Evolutionary conservation across 2,797 vertebrate species (phyloP).

Genomic region (Channallabes apus): DNA sequence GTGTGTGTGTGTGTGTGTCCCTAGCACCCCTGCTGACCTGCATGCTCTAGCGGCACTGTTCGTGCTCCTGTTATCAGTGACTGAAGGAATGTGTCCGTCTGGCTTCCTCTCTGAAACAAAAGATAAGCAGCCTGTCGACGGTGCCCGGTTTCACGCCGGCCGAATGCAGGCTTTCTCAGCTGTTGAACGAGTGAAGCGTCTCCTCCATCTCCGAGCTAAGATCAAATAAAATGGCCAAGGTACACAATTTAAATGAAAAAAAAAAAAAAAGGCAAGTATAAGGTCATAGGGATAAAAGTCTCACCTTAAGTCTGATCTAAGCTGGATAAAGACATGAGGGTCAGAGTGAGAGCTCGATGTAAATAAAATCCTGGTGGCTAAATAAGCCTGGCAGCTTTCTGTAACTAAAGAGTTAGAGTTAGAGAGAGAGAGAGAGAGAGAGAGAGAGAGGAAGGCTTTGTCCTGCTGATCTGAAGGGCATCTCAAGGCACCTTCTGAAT

Average conservation of each 20-base stretch:
- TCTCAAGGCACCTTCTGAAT: constrained; percentile 9
- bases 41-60: constrained; percentile 14
- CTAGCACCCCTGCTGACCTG: constrained; percentile 8
- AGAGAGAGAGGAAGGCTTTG: constrained; percentile 10
- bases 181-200: constrained; percentile 6
- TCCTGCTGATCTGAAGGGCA: constrained; percentile 35
- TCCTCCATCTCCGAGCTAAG: neutral
- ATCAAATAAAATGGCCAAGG: neutral
- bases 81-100: constrained; percentile 41
- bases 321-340: neutral
- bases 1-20: neutral
- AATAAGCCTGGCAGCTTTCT: neutral
- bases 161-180: constrained; percentile 8
- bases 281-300: constrained; percentile 12
- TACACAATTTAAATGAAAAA: constrained; percentile 4
- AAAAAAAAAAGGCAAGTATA: neutral
- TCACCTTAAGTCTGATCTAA: constrained; percentile 8
- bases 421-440: constrained; percentile 17
- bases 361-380: constrained; percentile 3
- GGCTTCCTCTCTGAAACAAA: constrained; percentile 38
- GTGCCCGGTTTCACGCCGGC: constrained; percentile 32
- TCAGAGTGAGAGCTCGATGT: constrained; percentile 8
- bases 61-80: constrained; percentile 33
- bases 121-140: constrained; percentile 19
- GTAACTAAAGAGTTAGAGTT: neutral